Conservation (phyloP, 2,888 invertebrate species). For the Amaurobius ferox region DNA sequence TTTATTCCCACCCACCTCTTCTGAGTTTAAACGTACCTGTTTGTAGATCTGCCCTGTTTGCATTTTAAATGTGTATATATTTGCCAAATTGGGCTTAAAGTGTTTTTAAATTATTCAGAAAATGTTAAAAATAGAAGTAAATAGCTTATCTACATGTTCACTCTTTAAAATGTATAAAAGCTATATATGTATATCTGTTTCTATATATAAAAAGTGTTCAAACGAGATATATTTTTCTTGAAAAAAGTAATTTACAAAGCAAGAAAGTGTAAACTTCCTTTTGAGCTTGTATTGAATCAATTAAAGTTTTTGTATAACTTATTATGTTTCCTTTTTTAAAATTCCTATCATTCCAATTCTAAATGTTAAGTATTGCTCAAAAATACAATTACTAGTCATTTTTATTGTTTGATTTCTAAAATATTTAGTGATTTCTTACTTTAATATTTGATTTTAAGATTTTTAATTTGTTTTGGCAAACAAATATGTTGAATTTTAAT, state of each 20-base stretch:
- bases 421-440: no score
- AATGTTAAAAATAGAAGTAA: neutral
- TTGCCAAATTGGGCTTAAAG: neutral
- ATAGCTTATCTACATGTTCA: neutral
- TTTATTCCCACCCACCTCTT: neutral
- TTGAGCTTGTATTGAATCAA: neutral
- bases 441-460: no score
- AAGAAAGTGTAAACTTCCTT: neutral
- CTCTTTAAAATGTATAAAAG: neutral
- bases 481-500: no score
- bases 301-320: neutral
- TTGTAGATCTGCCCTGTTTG: conserved; percentile 2
- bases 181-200: neutral
- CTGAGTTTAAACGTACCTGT: neutral
- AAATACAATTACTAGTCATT: no score
- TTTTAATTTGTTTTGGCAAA: no score
- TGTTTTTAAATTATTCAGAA: neutral
- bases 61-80: conserved; percentile 4
- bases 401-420: no score
- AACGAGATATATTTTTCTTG: neutral
- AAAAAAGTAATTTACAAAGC: neutral
- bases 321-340: no score
- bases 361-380: no score
- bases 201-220: neutral
- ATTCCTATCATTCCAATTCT: no score